phyloP scores from a whole-genome alignment of 2,113 vertebrate species.

The Plotosus lineatus region DNA sequence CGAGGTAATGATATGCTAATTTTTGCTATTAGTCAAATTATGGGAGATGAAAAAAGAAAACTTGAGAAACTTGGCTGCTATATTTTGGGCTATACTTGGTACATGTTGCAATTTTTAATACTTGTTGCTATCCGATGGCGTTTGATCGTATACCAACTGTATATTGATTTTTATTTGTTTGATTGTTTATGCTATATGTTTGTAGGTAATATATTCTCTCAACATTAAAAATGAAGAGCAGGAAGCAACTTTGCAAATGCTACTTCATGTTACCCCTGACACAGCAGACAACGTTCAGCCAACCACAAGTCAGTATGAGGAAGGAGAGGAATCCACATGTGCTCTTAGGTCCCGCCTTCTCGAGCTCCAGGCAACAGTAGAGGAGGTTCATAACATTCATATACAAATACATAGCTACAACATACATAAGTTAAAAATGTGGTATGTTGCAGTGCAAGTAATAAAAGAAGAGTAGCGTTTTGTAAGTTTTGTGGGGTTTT shows the following conservation, averaged over 20 bases:
- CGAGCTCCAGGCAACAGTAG: slow-evolving; percentile 82
- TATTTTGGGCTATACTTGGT: too few relatives aligned
- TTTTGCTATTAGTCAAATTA: too few relatives aligned
- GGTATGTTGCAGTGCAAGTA: neutral
- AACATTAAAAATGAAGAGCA: slow-evolving; percentile 93
- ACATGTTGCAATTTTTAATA: too few relatives aligned
- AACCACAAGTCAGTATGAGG: slow-evolving; percentile 67
- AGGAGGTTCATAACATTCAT: slow-evolving; percentile 65
- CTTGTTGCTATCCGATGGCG: too few relatives aligned
- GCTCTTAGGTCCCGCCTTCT: slow-evolving; percentile 79
- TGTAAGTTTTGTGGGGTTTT: neutral
- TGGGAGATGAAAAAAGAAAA: too few relatives aligned
- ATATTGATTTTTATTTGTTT: neutral
- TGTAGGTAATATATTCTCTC: slow-evolving; percentile 91
- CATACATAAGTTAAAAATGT: neutral
- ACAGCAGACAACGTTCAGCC: slow-evolving; percentile 71
- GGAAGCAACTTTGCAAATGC: slow-evolving; percentile 80
- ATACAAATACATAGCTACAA: neutral
- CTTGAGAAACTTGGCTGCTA: too few relatives aligned
- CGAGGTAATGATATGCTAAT: too few relatives aligned
- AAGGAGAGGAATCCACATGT: slow-evolving; percentile 72
- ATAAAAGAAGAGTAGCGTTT: neutral
- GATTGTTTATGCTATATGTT: slow-evolving; percentile 1
- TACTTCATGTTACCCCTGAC: slow-evolving; percentile 80
- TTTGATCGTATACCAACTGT: neutral